Evolutionary conservation across 2,797 vertebrate genomes (phyloP).

Genomic region (Scolopax bukidnonensis): DNA sequence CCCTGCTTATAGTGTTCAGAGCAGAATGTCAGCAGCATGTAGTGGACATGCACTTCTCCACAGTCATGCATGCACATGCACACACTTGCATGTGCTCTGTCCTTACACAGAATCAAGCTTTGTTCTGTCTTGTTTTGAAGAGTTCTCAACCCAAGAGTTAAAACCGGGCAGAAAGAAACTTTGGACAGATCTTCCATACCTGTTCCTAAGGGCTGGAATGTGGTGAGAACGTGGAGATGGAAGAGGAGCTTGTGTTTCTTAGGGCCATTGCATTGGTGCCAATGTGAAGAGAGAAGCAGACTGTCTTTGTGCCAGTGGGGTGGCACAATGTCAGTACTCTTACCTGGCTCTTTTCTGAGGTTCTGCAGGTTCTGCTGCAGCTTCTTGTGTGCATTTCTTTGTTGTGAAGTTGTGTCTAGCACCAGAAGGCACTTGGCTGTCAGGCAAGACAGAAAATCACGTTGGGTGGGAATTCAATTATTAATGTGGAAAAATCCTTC

Average conservation of each 20-base stretch:
- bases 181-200: background rate
- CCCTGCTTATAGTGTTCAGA: background rate
- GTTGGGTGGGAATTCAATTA: background rate
- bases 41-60: background rate
- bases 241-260: background rate
- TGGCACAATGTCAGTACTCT: background rate
- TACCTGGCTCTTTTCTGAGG: background rate
- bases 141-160: background rate
- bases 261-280: background rate
- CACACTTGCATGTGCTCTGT: background rate
- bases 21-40: background rate
- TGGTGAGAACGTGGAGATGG: background rate
- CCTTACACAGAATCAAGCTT: background rate
- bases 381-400: background rate
- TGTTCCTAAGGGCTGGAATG: background rate
- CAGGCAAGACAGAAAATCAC: background rate
- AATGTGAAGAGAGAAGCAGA: background rate
- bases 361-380: background rate
- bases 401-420: background rate
- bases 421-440: background rate
- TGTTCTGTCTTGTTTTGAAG: background rate
- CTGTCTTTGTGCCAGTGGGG: background rate
- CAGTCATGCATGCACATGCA: background rate
- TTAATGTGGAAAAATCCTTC: background rate
- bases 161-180: background rate